phyloP scores from a whole-genome alignment of 1,140 invertebrate genomes.

The Caerostris extrusa region DNA sequence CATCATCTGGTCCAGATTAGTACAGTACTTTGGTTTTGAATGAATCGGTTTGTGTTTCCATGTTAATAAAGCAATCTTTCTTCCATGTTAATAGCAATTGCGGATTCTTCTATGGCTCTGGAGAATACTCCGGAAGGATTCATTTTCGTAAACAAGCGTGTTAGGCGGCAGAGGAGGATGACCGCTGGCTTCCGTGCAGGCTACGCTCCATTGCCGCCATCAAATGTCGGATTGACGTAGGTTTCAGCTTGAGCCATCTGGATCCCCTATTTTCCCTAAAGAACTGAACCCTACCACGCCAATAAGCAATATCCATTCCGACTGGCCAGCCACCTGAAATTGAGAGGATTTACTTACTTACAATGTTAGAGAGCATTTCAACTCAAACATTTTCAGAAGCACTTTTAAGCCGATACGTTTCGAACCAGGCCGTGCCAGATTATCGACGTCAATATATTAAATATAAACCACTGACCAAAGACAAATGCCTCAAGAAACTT shows the following conservation, averaged over 20 bases:
- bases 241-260: conserved; percentile 60
- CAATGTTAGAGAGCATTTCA: too few species aligned
- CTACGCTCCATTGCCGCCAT: conserved; percentile 15
- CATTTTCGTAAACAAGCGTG: conserved; percentile 32
- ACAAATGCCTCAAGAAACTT: too few species aligned
- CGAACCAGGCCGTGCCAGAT: too few species aligned
- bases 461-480: too few species aligned
- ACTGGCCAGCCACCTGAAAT: conserved; percentile 21
- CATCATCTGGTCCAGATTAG: too few species aligned
- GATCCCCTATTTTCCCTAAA: not conserved
- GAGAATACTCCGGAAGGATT: conserved; percentile 47
- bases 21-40: too few species aligned
- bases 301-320: not conserved
- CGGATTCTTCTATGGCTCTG: not conserved
- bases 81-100: not conserved
- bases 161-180: not conserved
- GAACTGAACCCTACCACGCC: not conserved
- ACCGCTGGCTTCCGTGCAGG: conserved; percentile 39
- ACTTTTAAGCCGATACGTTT: too few species aligned
- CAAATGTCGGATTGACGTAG: conserved; percentile 65
- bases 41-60: too few species aligned
- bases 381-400: too few species aligned
- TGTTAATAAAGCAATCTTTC: too few species aligned
- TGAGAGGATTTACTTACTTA: too few species aligned
- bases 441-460: too few species aligned